Conservation (phyloP, 2,113 vertebrate species). For the Misgurnus mizolepis region DNA sequence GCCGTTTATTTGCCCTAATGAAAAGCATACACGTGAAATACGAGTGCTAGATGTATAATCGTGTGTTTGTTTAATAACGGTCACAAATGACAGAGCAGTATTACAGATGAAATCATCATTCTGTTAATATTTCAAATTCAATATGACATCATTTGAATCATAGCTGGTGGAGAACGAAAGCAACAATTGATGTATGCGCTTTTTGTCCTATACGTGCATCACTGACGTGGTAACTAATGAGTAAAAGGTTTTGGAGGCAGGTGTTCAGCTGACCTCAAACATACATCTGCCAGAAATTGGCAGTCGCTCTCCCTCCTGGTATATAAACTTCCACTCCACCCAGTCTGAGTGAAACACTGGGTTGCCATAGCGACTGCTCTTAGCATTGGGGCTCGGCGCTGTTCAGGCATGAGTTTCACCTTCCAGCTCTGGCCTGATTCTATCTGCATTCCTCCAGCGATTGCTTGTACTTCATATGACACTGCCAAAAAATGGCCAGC, state of each 20-base stretch:
- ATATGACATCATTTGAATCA: neutral
- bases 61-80: constrained; percentile 25
- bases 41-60: constrained; percentile 16
- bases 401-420: constrained; percentile 32
- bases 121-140: constrained; percentile 11
- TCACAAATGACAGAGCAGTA: constrained; percentile 1
- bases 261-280: constrained; percentile 58
- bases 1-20: constrained; percentile 25
- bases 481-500: neutral
- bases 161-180: constrained; percentile 12
- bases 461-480: constrained; percentile 20
- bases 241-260: constrained; percentile 46
- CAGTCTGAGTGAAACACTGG: constrained; percentile 49
- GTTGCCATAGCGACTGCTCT: constrained; percentile 60
- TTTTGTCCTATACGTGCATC: neutral
- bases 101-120: constrained; percentile 32
- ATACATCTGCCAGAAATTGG: constrained; percentile 42
- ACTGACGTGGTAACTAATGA: constrained; percentile 37
- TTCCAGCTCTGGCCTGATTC: constrained; percentile 36
- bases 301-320: neutral
- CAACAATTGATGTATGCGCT: neutral
- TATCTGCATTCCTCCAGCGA: constrained; percentile 37
- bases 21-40: constrained; percentile 30
- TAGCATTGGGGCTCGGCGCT: constrained; percentile 46
- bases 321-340: constrained; percentile 30